phyloP scores from a whole-genome alignment of 1,140 invertebrate genomes.

The Diprion similis region DNA sequence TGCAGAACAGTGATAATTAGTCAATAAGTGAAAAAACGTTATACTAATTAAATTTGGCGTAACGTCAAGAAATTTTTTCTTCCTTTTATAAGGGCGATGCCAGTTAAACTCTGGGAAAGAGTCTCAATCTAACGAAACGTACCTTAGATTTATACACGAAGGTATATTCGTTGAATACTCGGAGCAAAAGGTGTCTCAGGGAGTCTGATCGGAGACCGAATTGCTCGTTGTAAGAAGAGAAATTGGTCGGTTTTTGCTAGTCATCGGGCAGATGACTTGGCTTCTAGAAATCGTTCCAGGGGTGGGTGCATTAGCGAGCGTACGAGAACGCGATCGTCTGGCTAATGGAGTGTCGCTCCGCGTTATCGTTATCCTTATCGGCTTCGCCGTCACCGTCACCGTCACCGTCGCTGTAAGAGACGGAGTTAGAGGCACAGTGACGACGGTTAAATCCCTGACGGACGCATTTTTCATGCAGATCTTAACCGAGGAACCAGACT shows the following conservation, averaged over 20 bases:
- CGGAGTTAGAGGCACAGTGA: conserved; percentile 36
- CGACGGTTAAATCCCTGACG: conserved; percentile 46
- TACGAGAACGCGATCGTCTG: conserved; percentile 20
- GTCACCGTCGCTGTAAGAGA: too few species aligned
- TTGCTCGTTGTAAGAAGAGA: background rate
- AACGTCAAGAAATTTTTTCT: too few species aligned
- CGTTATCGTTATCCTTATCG: conserved; percentile 47
- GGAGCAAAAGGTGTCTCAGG: too few species aligned
- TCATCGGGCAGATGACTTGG: conserved; percentile 1
- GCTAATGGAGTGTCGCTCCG: conserved; percentile 50
- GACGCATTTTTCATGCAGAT: conserved; percentile 46
- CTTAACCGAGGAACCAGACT: background rate
- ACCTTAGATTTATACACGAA: too few species aligned
- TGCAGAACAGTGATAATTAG: too few species aligned
- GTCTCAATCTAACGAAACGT: too few species aligned
- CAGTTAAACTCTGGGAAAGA: too few species aligned
- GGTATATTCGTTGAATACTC: too few species aligned
- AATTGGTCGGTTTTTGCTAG: background rate
- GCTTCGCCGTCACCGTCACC: background rate
- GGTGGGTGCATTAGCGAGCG: background rate
- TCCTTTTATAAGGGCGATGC: too few species aligned
- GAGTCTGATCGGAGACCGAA: too few species aligned
- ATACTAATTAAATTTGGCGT: too few species aligned
- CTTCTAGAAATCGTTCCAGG: background rate
- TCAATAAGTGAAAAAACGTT: too few species aligned